These are phyloP conservation scores for Rhysida immarginata DNA, from an alignment of 1,140 invertebrate genomes.

Conservation along the genomic window DNA sequence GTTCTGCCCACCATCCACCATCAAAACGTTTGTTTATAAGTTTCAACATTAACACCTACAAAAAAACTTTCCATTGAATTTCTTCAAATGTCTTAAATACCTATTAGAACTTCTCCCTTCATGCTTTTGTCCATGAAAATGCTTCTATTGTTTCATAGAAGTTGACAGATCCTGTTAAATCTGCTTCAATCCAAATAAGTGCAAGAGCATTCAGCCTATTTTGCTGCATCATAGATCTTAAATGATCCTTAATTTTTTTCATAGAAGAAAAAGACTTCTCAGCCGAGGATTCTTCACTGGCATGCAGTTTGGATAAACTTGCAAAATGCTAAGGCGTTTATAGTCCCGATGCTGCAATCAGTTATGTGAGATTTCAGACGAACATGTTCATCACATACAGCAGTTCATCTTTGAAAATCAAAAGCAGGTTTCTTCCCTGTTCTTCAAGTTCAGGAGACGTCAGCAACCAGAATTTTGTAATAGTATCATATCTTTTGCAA, in stretches of 20 bases:
- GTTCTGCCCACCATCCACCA: too few species aligned
- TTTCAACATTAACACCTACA: too few species aligned
- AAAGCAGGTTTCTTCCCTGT: not conserved
- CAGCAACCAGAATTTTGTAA: not conserved
- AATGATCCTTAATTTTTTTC: conserved; percentile 17
- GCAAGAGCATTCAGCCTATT: conserved; percentile 13
- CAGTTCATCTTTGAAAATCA: not conserved
- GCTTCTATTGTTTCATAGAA: not conserved
- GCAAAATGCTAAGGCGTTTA: not conserved
- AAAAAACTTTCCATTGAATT: too few species aligned
- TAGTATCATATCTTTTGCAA: not conserved
- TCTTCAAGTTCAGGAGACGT: not conserved
- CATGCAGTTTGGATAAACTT: conserved; percentile 18
- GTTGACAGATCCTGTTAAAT: not conserved
- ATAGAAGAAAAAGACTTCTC: conserved; percentile 21
- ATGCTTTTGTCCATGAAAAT: not conserved
- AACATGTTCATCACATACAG: not conserved
- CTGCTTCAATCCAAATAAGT: conserved; percentile 14
- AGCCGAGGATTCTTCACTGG: conserved; percentile 16
- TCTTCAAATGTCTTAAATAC: too few species aligned
- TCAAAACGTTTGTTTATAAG: too few species aligned
- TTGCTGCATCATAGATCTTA: conserved; percentile 15
- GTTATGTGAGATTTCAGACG: not conserved
- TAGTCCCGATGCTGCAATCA: not conserved
- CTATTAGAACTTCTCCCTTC: too few species aligned